Conservation (phyloP, 2,113 vertebrate genomes). For the Corapipo altera region DNA sequence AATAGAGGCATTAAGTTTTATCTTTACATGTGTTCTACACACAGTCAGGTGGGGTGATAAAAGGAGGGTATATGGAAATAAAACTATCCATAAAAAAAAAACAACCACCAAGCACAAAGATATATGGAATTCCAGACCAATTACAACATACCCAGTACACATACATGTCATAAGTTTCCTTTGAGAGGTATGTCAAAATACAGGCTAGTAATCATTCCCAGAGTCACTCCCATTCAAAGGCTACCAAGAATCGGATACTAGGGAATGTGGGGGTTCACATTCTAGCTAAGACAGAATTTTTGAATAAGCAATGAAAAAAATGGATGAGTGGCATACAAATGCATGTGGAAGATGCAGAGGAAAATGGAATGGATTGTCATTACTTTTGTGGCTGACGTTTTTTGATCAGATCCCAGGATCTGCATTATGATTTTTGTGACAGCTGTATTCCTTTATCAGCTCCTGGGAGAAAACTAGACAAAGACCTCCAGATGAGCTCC, state of each 20-base stretch:
- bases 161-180: neutral
- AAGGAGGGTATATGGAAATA: neutral
- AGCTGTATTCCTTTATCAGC: neutral
- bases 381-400: neutral
- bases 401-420: neutral
- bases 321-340: slow-evolving; percentile 18
- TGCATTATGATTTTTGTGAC: neutral
- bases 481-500: neutral
- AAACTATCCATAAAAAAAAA: neutral
- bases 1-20: neutral
- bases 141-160: neutral
- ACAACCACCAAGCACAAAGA: neutral
- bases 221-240: neutral
- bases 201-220: neutral
- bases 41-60: neutral
- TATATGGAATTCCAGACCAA: neutral
- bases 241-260: neutral
- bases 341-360: neutral
- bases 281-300: neutral
- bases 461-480: neutral
- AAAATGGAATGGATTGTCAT: slow-evolving; percentile 33
- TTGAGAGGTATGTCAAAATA: neutral
- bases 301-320: slow-evolving; percentile 53
- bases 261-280: neutral
- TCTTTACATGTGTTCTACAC: neutral